Base-by-base conservation (phyloP, 2,888 invertebrate species). In the Acronicta alni region DNA sequence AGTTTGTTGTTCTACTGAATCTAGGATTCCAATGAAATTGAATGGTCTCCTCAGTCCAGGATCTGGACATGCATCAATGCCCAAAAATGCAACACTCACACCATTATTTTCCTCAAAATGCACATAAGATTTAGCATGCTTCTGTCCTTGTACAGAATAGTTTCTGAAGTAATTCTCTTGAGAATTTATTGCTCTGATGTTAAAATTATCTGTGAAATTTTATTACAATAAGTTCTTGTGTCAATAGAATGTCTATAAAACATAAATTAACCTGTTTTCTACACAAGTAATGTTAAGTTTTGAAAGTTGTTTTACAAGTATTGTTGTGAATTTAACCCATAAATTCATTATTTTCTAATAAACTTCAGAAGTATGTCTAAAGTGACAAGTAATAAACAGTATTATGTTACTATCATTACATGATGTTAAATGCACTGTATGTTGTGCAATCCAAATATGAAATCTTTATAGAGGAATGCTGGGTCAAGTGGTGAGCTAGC, bases 31-130 rank as follows among this genome's bases (percentile, higher is more conserved):
- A 79, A 98, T 96, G 86, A 98, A 98, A 93, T 99, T 98, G 83
- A 98, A 98, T 1, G 98, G 98, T 73, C 98, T 92, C 72, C 97
- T 95, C 10, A 98, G 96, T 1, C 98, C 98, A 10, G 98, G 98
- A 69, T 97, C 96, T 39, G 98, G 95, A 77, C 97, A 97, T 1
- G 98, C 98, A 89, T 99, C 98, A 30, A 98, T 92, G 0, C 96
- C 98, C 74, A 98, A 95, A 88, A 98, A 98, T n/a, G 97, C 96
- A 80, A 97, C 97, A 65, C 90, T 94, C 16, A 96, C 95, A 18
- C 95, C 94, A 75, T 95, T 96, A 66, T 92, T 92, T 46, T 92
- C 80, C 53, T 93, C 78, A 77, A 81, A 81, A 84, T 97, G 95
- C 83, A 96, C 91, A 88, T 98, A 98, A 0, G 98, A 98, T 71